Percentiles rank a stretch among this genome's conserved stretches.
Conservation (phyloP, 2,797 vertebrate genomes). For the Aotus griseimembra region DNA sequence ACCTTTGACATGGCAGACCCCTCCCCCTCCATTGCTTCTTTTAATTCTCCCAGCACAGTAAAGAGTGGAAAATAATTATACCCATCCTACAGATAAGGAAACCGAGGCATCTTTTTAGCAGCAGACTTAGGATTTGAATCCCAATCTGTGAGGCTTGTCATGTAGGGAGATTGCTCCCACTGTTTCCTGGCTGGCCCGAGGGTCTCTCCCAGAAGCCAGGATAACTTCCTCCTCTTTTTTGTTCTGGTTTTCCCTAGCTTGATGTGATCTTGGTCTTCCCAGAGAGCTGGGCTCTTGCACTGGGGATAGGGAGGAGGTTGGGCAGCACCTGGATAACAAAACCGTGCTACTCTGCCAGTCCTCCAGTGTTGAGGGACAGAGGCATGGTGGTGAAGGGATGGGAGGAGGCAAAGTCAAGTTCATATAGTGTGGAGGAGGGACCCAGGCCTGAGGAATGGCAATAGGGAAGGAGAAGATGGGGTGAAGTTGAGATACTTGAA, state of each 20-base stretch:
- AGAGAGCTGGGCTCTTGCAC: neutral
- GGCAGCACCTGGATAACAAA: neutral
- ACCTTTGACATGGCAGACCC: neutral
- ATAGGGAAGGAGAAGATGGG: neutral
- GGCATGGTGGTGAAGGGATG: neutral
- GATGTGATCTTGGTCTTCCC: neutral
- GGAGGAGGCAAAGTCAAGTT: neutral
- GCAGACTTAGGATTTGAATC: neutral
- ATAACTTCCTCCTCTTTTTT: neutral
- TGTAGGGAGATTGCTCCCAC: neutral
- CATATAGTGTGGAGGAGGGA: neutral
- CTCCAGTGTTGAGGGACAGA: neutral
- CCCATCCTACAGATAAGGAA: neutral
- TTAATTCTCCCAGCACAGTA: neutral
- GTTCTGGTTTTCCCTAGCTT: neutral
- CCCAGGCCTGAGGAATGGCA: neutral
- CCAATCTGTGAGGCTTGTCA: neutral
- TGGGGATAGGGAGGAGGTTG: neutral
- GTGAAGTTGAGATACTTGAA: neutral
- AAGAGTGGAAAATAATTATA: neutral
- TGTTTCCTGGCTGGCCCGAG: neutral
- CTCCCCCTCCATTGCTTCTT: neutral
- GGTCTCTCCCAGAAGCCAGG: neutral
- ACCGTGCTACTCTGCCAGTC: neutral
- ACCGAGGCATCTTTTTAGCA: neutral